These are phyloP conservation scores for Cetoscarus ocellatus DNA, from an alignment of 2,797 vertebrate genomes.

Conservation along the genomic window DNA sequence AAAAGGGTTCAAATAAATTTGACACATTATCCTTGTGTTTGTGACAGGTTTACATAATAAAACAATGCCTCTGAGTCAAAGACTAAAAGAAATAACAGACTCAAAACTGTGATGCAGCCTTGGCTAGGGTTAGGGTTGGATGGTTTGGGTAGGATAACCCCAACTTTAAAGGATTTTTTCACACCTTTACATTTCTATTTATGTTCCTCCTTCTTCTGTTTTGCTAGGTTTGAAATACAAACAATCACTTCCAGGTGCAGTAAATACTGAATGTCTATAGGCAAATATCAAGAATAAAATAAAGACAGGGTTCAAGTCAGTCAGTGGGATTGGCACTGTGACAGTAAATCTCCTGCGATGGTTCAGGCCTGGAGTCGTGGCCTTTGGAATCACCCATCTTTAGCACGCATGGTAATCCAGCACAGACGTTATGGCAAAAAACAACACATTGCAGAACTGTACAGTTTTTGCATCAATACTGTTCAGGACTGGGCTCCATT, in stretches of 20 bases:
- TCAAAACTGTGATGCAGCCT: slow-evolving; percentile 42
- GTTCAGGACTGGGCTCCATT: slow-evolving; percentile 48
- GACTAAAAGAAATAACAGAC: slow-evolving; percentile 36
- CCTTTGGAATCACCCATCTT: slow-evolving; percentile 54
- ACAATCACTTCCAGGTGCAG: slow-evolving; percentile 62
- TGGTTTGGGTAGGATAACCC: too few species aligned
- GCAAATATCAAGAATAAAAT: slow-evolving; percentile 64
- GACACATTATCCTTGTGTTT: slow-evolving; percentile 5
- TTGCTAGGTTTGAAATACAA: slow-evolving; percentile 53
- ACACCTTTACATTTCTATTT: slow-evolving; percentile 38
- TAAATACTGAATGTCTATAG: slow-evolving; percentile 60
- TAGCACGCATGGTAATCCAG: slow-evolving; percentile 72
- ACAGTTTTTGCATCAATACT: slow-evolving; percentile 67
- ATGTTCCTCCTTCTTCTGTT: slow-evolving; percentile 16
- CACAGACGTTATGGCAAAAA: slow-evolving; percentile 71
- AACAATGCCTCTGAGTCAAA: slow-evolving; percentile 42
- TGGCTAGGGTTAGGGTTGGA: slow-evolving; percentile 14
- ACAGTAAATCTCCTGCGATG: slow-evolving; percentile 64
- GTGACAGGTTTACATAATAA: slow-evolving; percentile 49
- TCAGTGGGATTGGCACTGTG: slow-evolving; percentile 75
- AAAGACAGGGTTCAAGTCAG: slow-evolving; percentile 73
- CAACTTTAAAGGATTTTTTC: slow-evolving; percentile 41
- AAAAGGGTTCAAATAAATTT: slow-evolving; percentile 36
- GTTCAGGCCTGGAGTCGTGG: slow-evolving; percentile 45
- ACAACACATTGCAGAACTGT: slow-evolving; percentile 70